phyloP scores from a whole-genome alignment of 1,140 invertebrate genomes.

The Drosophila saltans region DNA sequence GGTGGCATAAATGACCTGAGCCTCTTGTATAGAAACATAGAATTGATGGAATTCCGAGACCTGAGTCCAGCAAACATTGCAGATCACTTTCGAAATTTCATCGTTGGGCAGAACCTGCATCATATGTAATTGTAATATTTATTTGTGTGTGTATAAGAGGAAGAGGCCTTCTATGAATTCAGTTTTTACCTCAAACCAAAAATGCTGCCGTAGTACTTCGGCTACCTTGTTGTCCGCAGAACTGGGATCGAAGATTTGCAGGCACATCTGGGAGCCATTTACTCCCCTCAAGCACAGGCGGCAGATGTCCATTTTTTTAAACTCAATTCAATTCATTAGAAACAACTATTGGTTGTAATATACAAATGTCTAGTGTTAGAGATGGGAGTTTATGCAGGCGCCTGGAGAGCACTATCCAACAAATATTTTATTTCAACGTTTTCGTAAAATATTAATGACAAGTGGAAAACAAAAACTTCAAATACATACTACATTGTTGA shows the following conservation, averaged over 20 bases:
- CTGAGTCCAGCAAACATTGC: conserved; percentile 73
- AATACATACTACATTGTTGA: no score
- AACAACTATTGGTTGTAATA: conserved; percentile 40
- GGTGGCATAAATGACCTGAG: conserved; percentile 67
- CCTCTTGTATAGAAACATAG: conserved; percentile 73
- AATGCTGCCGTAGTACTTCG: conserved; percentile 67
- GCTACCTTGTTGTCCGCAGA: conserved; percentile 57
- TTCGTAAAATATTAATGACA: no score
- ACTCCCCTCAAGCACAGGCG: conserved; percentile 68
- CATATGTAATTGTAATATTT: conserved; percentile 15
- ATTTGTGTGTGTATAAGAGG: conserved; percentile 22
- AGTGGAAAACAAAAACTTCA: no score
- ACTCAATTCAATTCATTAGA: conserved; percentile 40
- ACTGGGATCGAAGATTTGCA: conserved; percentile 59
- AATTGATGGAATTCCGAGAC: conserved; percentile 80
- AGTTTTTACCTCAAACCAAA: conserved; percentile 74
- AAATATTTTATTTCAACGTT: background rate
- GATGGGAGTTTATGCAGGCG: conserved; percentile 23
- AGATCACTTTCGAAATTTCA: conserved; percentile 72
- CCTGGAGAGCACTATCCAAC: conserved; percentile 6
- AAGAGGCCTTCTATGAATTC: background rate
- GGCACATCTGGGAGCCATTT: conserved; percentile 70
- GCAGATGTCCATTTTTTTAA: conserved; percentile 70
- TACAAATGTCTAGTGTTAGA: conserved; percentile 42
- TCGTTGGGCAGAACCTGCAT: conserved; percentile 62